Conservation (phyloP, 2,797 vertebrate genomes). For the Gila robusta region DNA sequence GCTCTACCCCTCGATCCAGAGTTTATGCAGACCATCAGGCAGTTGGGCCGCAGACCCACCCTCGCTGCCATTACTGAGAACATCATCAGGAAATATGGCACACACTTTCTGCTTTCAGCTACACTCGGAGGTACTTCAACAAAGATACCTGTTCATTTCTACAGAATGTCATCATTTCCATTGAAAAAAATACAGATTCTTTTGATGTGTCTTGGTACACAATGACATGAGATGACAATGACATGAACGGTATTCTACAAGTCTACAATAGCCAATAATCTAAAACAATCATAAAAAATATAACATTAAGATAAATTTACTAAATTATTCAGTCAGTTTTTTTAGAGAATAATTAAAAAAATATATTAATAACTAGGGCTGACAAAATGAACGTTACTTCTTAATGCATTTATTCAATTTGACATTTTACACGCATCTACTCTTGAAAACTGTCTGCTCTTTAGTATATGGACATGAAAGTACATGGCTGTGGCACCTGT, state of each 20-base stretch:
- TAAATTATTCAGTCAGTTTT: not conserved
- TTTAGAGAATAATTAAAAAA: not conserved
- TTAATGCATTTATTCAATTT: not conserved
- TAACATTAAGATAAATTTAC: not conserved
- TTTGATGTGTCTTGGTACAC: not conserved
- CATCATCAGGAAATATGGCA: slow-evolving; percentile 98
- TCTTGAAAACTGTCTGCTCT: not conserved
- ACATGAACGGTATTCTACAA: not conserved
- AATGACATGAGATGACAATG: too few relatives aligned
- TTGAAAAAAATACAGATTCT: not conserved
- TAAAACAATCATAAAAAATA: not conserved
- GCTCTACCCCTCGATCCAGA: slow-evolving; percentile 94
- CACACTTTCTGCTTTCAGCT: slow-evolving; percentile 95
- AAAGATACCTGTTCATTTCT: slow-evolving; percentile 13
- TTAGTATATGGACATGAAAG: not conserved
- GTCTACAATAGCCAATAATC: not conserved
- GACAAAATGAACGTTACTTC: not conserved
- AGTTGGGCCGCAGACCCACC: slow-evolving; percentile 91
- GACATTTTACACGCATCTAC: not conserved
- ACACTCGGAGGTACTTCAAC: slow-evolving; percentile 91
- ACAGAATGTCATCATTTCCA: not conserved
- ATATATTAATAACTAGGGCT: not conserved
- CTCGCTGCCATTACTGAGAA: slow-evolving; percentile 92
- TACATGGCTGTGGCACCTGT: not conserved
- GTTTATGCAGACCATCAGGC: slow-evolving; percentile 94